A percentile compares a stretch with the other conserved stretches of the same genome.
phyloP scores from a whole-genome alignment of 2,113 vertebrate genomes.

The Trachemys scripta region DNA sequence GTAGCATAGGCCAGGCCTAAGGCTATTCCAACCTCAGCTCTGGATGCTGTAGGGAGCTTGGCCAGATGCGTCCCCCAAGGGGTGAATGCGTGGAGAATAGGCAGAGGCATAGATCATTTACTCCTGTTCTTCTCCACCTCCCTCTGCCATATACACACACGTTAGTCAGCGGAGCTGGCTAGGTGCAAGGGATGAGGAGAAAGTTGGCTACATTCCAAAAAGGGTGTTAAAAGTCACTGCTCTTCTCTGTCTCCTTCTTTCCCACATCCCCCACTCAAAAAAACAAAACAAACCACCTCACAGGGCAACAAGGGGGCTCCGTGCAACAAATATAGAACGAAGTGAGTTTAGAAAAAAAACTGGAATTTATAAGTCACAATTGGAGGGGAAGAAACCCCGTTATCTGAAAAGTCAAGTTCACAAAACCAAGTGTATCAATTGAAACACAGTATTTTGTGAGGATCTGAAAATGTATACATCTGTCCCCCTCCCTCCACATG shows the following conservation, averaged over 20 bases:
- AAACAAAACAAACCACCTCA: background rate
- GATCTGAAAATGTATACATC: background rate
- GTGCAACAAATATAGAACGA: background rate
- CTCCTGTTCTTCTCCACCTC: background rate
- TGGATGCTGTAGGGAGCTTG: background rate
- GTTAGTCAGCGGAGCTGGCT: background rate
- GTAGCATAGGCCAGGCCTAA: background rate
- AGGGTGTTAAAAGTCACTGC: background rate
- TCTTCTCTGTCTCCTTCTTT: background rate
- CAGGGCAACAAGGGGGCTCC: background rate
- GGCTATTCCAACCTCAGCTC: background rate
- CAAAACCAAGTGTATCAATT: background rate
- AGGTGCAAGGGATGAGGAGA: background rate
- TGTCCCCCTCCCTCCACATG: background rate
- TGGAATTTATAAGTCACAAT: background rate
- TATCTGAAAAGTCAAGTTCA: background rate
- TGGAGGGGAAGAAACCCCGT: background rate
- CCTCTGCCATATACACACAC: no score
- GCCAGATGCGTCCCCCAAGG: background rate
- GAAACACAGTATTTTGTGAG: background rate
- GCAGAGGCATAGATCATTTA: background rate
- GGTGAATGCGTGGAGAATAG: background rate
- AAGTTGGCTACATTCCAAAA: background rate
- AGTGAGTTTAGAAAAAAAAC: background rate
- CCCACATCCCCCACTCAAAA: background rate